Evolutionary conservation across 2,888 invertebrate genomes (phyloP), one percentile per base, ranked within the genome.

Genomic region (Tinea semifulvella): DNA sequence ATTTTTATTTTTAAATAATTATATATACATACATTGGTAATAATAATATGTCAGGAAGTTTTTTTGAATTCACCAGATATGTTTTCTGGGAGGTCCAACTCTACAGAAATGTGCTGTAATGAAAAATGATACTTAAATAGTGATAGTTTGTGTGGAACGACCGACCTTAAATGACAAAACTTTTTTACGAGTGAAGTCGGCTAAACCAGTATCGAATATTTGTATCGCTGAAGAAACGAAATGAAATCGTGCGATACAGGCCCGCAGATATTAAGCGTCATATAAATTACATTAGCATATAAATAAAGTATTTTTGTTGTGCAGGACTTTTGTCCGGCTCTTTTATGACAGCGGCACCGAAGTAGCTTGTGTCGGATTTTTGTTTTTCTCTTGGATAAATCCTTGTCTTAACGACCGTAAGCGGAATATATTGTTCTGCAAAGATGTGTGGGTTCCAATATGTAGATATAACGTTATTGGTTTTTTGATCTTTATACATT

Each of bases 251-350:
- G 79, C 77, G 74, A 77, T 80, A 79, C 77, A 76, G 73, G 65
- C 70, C 68, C 74, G 66, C 68, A 77, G 77, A 77, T 77, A 79
- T 79, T 80, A 79, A 79, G 70, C 77, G 73, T 79, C 77, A 77
- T 79, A 80, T 80, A 80, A 80, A 79, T 80, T 77, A 80, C 80
- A 79, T 80, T 80, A 77, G 74, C 80, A 79, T 80, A 79, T 80
- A 80, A 79, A 80, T 80, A 79, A 80, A 80, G 77, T 76, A 80
- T 79, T 76, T 79, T 75, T 75, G 79, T 76, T 72, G 75, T 64
- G 62, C 60, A 65, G 67, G 31, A 43, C 42, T 45, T 65, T 60
- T 60, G 62, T 53, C 59, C 63, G 66, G 66, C 58, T 68, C 72
- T 69, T 76, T 80, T 79, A 77, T 72, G 77, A 77, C 63, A 63